Percentiles rank a stretch among this genome's conserved stretches.
phyloP scores from a whole-genome alignment of 2,113 vertebrate genomes.

The Macaca nemestrina region DNA sequence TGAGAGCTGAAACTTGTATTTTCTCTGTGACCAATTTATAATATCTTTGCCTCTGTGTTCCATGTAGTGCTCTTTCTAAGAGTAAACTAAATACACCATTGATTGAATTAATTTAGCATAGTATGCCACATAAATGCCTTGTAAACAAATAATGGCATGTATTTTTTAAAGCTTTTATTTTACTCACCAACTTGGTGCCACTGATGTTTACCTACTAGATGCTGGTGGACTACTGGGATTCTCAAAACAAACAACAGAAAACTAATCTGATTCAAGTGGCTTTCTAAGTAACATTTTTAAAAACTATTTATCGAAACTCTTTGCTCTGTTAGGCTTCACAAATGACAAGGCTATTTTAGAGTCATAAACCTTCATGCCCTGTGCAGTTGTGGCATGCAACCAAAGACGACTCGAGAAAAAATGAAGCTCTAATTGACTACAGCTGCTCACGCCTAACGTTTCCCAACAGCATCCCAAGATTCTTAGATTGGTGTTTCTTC shows the following conservation, averaged over 20 bases:
- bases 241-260: slow-evolving; percentile 74
- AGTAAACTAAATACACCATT: slow-evolving; percentile 63
- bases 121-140: slow-evolving; percentile 59
- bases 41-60: background rate
- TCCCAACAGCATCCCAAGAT: slow-evolving; percentile 71
- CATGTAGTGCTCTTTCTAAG: background rate
- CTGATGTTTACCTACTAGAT: slow-evolving; percentile 74
- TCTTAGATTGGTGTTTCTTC: slow-evolving; percentile 46
- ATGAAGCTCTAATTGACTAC: slow-evolving; percentile 87
- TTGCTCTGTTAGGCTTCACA: slow-evolving; percentile 86
- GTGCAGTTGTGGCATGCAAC: slow-evolving; percentile 84
- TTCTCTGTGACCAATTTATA: background rate
- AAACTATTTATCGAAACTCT: slow-evolving; percentile 82
- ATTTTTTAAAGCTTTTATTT: slow-evolving; percentile 71
- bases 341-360: slow-evolving; percentile 85
- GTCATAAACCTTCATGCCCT: slow-evolving; percentile 85
- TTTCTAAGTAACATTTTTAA: slow-evolving; percentile 78
- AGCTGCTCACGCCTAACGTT: slow-evolving; percentile 82
- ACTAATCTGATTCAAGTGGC: slow-evolving; percentile 80
- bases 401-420: slow-evolving; percentile 83
- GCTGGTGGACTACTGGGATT: slow-evolving; percentile 66
- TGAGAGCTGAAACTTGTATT: background rate
- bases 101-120: slow-evolving; percentile 73
- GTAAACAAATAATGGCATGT: slow-evolving; percentile 64
- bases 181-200: slow-evolving; percentile 68